These are phyloP conservation scores for Rhagonycha fulva DNA, from an alignment of 2,888 invertebrate species.

Conservation along the genomic window DNA sequence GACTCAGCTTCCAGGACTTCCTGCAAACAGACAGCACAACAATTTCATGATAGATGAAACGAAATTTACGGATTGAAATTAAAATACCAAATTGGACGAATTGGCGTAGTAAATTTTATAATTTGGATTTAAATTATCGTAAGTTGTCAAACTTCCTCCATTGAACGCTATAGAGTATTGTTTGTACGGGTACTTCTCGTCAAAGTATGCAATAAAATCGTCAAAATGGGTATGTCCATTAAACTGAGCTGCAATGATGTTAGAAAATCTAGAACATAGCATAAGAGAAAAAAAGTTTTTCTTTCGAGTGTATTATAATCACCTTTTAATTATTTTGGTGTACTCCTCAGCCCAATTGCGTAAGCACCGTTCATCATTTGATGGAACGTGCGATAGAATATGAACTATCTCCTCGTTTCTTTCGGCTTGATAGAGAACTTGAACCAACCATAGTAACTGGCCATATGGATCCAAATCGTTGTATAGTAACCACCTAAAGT, in stretches of 20 bases:
- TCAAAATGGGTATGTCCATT: conserved; percentile 83
- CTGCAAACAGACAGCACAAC: conserved; percentile 47
- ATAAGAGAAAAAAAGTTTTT: too few species aligned
- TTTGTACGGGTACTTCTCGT: conserved; percentile 55
- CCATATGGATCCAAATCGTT: conserved; percentile 70
- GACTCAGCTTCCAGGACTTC: conserved; percentile 68
- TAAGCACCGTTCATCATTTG: conserved; percentile 69
- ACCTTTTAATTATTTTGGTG: conserved; percentile 51
- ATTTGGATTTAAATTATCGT: conserved; percentile 66
- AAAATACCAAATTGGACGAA: conserved; percentile 56
- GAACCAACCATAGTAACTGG: conserved; percentile 80
- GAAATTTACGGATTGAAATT: conserved; percentile 49
- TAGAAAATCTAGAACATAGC: conserved; percentile 65
- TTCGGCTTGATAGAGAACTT: conserved; percentile 75
- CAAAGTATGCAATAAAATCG: conserved; percentile 73
- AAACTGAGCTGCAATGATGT: conserved; percentile 81
- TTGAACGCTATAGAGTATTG: conserved; percentile 78
- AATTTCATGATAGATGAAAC: conserved; percentile 24
- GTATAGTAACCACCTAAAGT: conserved; percentile 43
- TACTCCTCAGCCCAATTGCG: conserved; percentile 74
- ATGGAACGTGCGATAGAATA: conserved; percentile 81
- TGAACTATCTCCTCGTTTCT: conserved; percentile 73
- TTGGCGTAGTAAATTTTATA: conserved; percentile 77
- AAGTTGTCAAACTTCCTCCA: conserved; percentile 77
- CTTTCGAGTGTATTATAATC: too few species aligned